Evolutionary conservation across 2,888 invertebrate species (phyloP), one percentile per base, ranked within the genome.

Genomic region (Hesperia comma): DNA sequence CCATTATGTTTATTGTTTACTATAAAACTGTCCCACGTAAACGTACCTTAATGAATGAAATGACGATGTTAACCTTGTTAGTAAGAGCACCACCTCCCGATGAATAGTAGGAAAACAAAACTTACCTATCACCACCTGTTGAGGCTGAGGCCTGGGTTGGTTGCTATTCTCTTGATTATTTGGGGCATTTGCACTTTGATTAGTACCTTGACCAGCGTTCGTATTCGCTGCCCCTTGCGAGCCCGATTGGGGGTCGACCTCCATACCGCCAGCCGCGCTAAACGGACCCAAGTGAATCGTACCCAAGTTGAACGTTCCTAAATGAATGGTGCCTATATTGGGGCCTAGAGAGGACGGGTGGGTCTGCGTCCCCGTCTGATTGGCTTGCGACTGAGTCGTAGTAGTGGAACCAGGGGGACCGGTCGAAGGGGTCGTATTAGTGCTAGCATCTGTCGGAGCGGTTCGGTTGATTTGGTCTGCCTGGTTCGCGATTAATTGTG

Each of bases 401-500:
- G 33, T 15, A 6, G 15, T 26, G 12, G 26, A 15, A 5, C 15
- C 17, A 17, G 43, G 32, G 17, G 46, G 2, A 6, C 40, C 49
- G 49, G 6, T 40, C 6, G 55, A 6, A 1, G 57, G 2, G 5
- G 21, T n/a, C n/a, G 12, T 6, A 41, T 41, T 57, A 10, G 49
- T 8, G 19, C 7, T 15, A 10, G 15, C 1, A 33, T 1, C 10
- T 15, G 26, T 33, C 2, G 33, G n/a, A 5, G 19, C 54, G 12
- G 21, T 51, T 26, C 3, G 26, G 26, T 26, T 26, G 26, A 26
- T 26, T 5, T 26, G 26, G 26, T 4, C 53, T n/a, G 15, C 58
- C 49, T 62, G 63, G 70, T 6, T 74, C 70, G 62, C 55, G 17
- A 62, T 26, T 54, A 62, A 33, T 17, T 62, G 62, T 8, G 54